Evolutionary conservation across 1,140 invertebrate species (phyloP), one percentile per base, ranked within the genome.

Genomic region (Tetraneura akinire): DNA sequence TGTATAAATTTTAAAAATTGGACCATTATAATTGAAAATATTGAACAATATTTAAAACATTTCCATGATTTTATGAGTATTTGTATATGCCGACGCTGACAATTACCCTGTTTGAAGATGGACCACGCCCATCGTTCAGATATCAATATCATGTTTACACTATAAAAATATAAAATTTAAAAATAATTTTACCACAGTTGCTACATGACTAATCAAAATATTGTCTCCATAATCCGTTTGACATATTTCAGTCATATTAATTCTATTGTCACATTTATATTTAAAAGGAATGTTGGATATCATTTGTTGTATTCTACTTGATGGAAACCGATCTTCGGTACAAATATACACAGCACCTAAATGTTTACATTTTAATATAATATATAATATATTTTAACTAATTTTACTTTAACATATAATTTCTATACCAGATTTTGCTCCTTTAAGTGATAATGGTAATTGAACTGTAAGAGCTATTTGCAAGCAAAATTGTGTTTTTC

Each of bases 401-500:
- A 10, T n/a, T 10, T 62, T 60, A 18, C 26, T 60, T 60, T 32
- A 37, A 29, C 4, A 16, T 5, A n/a, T 53, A n/a, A n/a, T 78
- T 78, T 16, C 80, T 78, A 37, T 85, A 90, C 89, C 88, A 83
- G 86, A 85, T 73, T 84, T 84, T 49, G 88, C 83, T 51, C 88
- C 88, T 66, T 88, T 87, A 21, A 83, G 47, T 23, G 81, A 60
- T 60, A 62, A 57, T 21, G 88, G 87, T 78, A 89, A 85, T 84
- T 92, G 91, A n/a, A 88, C 87, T 73, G 86, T 87, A 9, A 92
- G 84, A 45, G 86, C 86, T 6, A 94, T 84, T 86, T 96, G 93
- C 37, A 97, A 85, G 82, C 91, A 92, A 18, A 96, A 83, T 86
- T 96, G 95, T 1, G 94, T 94, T 87, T 96, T 97, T 21, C 94